A percentile compares a stretch with the other conserved stretches of the same genome.
These are phyloP conservation scores for Podarcis lilfordi DNA, from an alignment of 2,797 vertebrate genomes.

Conservation along the genomic window DNA sequence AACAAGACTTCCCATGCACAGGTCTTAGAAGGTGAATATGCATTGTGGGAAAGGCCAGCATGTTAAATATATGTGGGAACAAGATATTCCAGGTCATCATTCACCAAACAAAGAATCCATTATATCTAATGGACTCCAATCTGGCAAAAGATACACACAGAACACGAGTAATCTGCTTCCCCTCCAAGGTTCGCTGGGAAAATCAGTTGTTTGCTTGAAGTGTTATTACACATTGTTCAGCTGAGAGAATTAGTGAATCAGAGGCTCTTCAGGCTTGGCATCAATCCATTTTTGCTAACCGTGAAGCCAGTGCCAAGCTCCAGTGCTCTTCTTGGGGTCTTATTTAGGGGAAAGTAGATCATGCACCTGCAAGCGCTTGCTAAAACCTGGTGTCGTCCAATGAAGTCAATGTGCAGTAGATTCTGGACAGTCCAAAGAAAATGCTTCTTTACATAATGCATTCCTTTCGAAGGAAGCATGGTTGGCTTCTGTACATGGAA, in stretches of 20 bases:
- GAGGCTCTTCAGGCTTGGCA: not conserved
- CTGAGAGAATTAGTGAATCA: not conserved
- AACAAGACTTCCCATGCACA: not conserved
- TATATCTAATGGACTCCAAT: not conserved
- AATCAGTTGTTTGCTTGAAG: not conserved
- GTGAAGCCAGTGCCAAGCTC: not conserved
- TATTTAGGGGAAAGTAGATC: not conserved
- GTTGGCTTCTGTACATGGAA: too few relatives aligned
- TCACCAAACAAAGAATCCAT: not conserved
- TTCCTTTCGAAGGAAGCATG: too few relatives aligned
- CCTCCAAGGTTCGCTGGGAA: not conserved
- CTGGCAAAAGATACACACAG: not conserved
- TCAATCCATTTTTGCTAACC: not conserved
- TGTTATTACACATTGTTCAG: not conserved
- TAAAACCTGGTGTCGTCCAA: not conserved
- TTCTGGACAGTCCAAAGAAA: not conserved
- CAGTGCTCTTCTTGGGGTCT: not conserved
- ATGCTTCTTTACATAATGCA: not conserved
- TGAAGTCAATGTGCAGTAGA: not conserved
- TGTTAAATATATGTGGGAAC: conserved; percentile 7
- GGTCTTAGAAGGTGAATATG: conserved; percentile 44
- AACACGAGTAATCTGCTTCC: not conserved
- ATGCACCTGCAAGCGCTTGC: not conserved
- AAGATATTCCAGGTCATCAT: conserved; percentile 28
- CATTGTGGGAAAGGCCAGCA: conserved; percentile 36